Percentiles rank a stretch among this genome's conserved stretches.
Evolutionary conservation across 35 echinoderm and acorn worm species (phyloP).

Genomic region (Patiria miniata): DNA sequence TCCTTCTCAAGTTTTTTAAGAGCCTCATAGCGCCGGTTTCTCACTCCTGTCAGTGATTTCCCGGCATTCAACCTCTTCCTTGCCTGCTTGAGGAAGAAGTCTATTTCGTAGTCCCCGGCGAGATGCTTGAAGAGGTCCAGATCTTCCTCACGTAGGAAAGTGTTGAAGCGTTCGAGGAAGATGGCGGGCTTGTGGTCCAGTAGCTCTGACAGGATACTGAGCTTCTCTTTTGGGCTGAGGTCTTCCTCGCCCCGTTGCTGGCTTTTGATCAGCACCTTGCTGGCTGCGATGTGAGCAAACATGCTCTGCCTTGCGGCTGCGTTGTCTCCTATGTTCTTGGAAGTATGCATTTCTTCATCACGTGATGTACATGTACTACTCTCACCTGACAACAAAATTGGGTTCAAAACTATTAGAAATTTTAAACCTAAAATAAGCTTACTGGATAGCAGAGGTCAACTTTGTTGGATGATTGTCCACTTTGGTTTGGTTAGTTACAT

Average conservation of each 20-base stretch:
- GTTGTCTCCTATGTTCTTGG: neutral
- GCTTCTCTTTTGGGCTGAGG: slow-evolving; percentile 55
- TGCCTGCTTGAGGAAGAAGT: slow-evolving; percentile 73
- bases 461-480: no score
- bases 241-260: slow-evolving; percentile 83
- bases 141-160: slow-evolving; percentile 60
- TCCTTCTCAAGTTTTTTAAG: slow-evolving; percentile 83
- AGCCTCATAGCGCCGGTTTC: slow-evolving; percentile 88
- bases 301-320: slow-evolving; percentile 33
- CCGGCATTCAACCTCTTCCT: slow-evolving; percentile 52
- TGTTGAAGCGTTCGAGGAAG: slow-evolving; percentile 79
- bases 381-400: no score
- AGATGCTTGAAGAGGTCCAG: slow-evolving; percentile 63
- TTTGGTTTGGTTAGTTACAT: no score
- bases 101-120: slow-evolving; percentile 70
- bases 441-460: no score
- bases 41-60: slow-evolving; percentile 39
- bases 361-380: no score
- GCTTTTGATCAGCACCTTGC: slow-evolving; percentile 72
- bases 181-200: slow-evolving; percentile 63
- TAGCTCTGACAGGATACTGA: slow-evolving; percentile 50
- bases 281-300: slow-evolving; percentile 78
- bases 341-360: neutral
- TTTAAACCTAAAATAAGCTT: no score
- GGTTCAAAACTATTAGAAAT: no score